These are phyloP conservation scores for Trypoxylus dichotomus DNA, from an alignment of 1,140 invertebrate species.

Conservation along the genomic window DNA sequence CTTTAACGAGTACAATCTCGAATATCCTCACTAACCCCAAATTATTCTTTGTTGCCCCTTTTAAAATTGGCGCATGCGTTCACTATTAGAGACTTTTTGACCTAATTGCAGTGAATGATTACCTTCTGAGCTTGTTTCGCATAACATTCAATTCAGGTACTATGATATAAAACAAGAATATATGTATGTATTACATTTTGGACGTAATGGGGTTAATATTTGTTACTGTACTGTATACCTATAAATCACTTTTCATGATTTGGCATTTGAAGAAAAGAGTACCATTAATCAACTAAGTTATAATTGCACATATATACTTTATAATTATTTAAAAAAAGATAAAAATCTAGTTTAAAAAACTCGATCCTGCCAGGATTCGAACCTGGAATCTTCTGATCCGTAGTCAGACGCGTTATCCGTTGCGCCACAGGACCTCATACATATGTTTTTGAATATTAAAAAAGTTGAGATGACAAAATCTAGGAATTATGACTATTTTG, in stretches of 20 bases:
- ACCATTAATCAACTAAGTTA: too few relatives aligned
- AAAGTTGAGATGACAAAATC: not conserved
- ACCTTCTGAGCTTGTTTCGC: not conserved
- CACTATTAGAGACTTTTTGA: not conserved
- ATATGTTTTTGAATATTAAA: not conserved
- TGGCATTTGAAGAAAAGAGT: too few relatives aligned
- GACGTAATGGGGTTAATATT: too few relatives aligned
- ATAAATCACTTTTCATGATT: too few relatives aligned
- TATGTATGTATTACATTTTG: too few relatives aligned
- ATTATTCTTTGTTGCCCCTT: slow-evolving; percentile 13
- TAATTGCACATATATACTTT: not conserved
- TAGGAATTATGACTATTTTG: too few relatives aligned
- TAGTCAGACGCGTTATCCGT: slow-evolving; percentile 74
- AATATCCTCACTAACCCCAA: slow-evolving; percentile 17
- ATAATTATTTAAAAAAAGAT: not conserved
- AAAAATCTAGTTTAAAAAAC: slow-evolving; percentile 3
- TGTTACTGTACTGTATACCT: too few relatives aligned
- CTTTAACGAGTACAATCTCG: not conserved
- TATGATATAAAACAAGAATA: not conserved
- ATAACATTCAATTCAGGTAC: not conserved
- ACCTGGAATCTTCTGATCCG: slow-evolving; percentile 73
- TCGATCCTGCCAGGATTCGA: slow-evolving; percentile 68
- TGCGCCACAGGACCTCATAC: slow-evolving; percentile 64
- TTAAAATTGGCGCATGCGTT: slow-evolving; percentile 22
- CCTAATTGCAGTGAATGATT: slow-evolving; percentile 13